Evolutionary conservation across 2,797 vertebrate species (phyloP).

Genomic region (Kryptolebias ocellatus): DNA sequence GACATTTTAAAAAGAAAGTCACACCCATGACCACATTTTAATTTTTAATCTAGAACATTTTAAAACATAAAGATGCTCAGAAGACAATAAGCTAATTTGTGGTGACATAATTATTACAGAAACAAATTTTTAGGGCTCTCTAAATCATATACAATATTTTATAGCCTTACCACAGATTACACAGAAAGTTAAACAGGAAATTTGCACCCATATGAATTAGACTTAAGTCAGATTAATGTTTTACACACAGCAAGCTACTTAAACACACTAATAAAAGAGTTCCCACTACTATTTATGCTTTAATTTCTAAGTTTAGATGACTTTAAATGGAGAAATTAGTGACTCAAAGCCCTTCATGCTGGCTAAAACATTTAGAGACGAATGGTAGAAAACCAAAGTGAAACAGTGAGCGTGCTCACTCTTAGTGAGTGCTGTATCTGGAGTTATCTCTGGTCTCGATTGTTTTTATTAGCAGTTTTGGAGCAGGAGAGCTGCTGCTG

Average conservation of each 20-base stretch:
- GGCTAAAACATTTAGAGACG: neutral
- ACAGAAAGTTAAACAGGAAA: neutral
- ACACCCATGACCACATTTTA: neutral
- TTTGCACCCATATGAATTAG: neutral
- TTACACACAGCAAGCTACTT: neutral
- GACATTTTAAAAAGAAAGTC: neutral
- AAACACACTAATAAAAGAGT: neutral
- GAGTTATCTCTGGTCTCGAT: slow-evolving; percentile 72
- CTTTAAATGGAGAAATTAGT: neutral
- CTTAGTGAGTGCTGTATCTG: slow-evolving; percentile 72
- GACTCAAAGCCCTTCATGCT: neutral
- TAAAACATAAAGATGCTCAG: neutral
- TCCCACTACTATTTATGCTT: neutral
- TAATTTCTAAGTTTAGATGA: neutral
- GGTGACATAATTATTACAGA: neutral
- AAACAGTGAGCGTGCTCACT: neutral
- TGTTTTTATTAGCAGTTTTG: slow-evolving; percentile 77
- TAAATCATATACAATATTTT: slow-evolving; percentile 3
- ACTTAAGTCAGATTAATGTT: neutral
- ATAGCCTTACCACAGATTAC: slow-evolving; percentile 8
- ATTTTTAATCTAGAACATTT: neutral
- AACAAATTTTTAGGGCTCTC: neutral
- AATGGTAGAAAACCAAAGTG: neutral
- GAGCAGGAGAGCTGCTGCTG: slow-evolving; percentile 59
- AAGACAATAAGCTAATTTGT: neutral